A percentile compares a stretch with the other conserved stretches of the same genome.
Evolutionary conservation across 2,113 vertebrate genomes (phyloP).

Genomic region (Dipodomys stephensi): DNA sequence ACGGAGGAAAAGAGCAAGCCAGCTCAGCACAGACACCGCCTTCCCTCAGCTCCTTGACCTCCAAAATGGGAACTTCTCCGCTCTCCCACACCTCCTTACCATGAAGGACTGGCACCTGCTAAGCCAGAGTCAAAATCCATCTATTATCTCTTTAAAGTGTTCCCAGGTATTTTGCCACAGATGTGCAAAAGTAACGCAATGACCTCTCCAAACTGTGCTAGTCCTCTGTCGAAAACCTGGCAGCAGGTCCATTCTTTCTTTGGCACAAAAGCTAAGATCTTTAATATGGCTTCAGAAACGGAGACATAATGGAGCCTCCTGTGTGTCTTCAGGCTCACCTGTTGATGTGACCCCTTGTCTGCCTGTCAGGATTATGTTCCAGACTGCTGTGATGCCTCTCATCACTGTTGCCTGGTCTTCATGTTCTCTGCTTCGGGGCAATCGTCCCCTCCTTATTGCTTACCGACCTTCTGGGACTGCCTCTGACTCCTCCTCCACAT

Average conservation of each 20-base stretch:
- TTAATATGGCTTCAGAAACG: neutral
- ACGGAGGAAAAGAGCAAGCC: no score
- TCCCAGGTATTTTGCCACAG: no score
- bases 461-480: neutral
- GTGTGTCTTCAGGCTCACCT: neutral
- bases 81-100: no score
- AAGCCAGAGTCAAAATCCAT: no score
- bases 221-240: neutral
- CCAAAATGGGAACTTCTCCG: no score
- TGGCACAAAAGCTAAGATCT: neutral
- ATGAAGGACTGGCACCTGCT: no score
- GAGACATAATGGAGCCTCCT: neutral
- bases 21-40: no score
- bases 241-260: neutral
- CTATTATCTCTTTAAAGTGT: no score
- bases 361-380: neutral
- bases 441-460: neutral
- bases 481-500: neutral
- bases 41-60: no score
- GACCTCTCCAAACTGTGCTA: neutral
- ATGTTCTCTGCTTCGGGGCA: neutral
- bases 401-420: neutral
- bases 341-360: neutral
- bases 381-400: neutral
- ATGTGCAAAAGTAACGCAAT: no score